Base-by-base conservation (phyloP, 2,888 invertebrate species). In the Criorhina ranunculi region DNA sequence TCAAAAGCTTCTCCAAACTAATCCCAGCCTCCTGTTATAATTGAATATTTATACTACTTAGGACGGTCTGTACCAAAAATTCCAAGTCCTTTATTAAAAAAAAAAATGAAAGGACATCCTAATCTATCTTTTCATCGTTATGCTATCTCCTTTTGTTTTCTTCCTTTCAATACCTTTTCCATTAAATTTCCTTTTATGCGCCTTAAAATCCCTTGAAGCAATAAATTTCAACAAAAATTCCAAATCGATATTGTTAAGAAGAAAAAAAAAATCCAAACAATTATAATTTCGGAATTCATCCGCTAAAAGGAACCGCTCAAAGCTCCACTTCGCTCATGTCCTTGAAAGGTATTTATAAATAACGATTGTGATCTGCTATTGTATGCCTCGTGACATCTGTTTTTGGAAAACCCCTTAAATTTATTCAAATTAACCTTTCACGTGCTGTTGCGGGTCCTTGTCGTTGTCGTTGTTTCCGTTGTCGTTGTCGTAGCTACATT, bases 381-480 rank as follows among this genome's bases (percentile, higher is more conserved):
- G 72, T 62, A 24, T 31, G 72, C 44, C 49, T 64, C 40, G 46
- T 55, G 62, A 73, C 62, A 73, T 73, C 73, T 73, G 73, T 73
- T 62, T 73, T 60, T 42, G 40, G 53, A 55, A 29, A 64, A 55
- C 62, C 66, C 44, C 64, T 66, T 66, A 66, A 66, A 75, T 75
- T 75, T 75, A 75, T 64, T 64, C 64, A 75, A 75, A 75, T 64
- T 75, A 64, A 55, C 73, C 42, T 75, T 64, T 75, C 64, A 75
- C 55, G 73, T 75, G 73, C 44, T 55, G 55, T 55, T 46, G 40
- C 7, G 51, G 53, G 24, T 24, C 55, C 33, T 46, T 44, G 42
- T 12, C 24, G 17, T 37, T 33, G 55, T 31, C 35, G 42, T 46
- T 12, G 24, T 66, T 17, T 15, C 53, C 37, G 37, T 17, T 24